phyloP scores from a whole-genome alignment of 2,888 invertebrate species.

The Sesia apiformis region DNA sequence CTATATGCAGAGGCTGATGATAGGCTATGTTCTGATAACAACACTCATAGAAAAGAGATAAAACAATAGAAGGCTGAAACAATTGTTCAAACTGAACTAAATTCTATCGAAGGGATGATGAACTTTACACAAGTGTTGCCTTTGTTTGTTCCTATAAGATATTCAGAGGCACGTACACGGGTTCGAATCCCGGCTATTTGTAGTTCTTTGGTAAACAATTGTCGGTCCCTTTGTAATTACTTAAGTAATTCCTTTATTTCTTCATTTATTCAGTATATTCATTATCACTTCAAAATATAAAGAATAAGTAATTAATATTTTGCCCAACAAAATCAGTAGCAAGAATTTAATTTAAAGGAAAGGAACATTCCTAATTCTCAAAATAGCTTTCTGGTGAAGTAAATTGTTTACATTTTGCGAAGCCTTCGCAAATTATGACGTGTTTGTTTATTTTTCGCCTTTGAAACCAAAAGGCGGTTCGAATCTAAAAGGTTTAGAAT shows the following conservation, averaged over 20 bases:
- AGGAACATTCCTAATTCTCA: no score
- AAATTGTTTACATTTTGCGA: no score
- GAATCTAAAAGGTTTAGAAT: no score
- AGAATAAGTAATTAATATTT: no score
- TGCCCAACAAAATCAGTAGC: no score
- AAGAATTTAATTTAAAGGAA: no score
- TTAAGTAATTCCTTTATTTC: neutral
- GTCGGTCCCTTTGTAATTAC: neutral
- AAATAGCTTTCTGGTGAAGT: no score
- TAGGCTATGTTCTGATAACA: no score
- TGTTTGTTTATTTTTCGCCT: no score
- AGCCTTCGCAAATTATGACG: no score
- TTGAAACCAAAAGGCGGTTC: no score
- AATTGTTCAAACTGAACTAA: neutral
- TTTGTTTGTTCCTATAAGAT: conserved; percentile 6
- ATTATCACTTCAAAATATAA: neutral
- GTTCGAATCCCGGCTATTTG: neutral
- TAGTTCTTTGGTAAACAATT: neutral
- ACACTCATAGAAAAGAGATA: neutral
- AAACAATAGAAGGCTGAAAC: neutral
- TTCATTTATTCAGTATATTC: neutral
- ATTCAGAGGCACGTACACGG: conserved; percentile 8
- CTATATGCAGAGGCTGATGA: no score
- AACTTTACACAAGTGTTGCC: conserved; percentile 14
- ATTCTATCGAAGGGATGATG: conserved; percentile 13